Percentiles rank a stretch among this genome's conserved stretches.
Evolutionary conservation across 2,888 invertebrate genomes (phyloP).

Genomic region (Lochmaea capreae): DNA sequence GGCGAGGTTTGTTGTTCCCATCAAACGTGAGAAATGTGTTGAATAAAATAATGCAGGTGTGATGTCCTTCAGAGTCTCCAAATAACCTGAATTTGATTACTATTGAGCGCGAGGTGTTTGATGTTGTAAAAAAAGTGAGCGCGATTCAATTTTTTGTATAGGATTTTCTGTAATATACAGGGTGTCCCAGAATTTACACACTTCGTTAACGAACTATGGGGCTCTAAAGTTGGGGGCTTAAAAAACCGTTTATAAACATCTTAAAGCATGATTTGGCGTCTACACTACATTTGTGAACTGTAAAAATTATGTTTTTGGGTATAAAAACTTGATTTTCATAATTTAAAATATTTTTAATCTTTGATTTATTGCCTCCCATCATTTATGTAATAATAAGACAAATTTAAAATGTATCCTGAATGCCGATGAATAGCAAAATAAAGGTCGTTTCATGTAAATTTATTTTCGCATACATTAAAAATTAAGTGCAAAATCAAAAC

Average conservation of each 20-base stretch:
- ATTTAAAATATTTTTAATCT: not conserved
- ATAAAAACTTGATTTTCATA: no score
- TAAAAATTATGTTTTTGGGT: no score
- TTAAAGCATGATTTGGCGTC: no score
- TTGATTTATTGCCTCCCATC: not conserved
- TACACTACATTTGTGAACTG: no score
- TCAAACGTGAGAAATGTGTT: conserved; percentile 2
- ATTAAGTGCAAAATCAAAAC: not conserved
- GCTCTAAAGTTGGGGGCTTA: no score
- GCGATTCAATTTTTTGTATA: not conserved
- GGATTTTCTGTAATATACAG: not conserved
- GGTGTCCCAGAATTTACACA: no score
- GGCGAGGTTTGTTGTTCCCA: not conserved
- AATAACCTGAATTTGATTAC: conserved; percentile 5
- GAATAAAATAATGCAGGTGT: not conserved
- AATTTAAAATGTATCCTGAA: not conserved
- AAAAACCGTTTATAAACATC: no score
- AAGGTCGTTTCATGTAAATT: not conserved
- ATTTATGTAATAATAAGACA: not conserved
- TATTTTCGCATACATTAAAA: not conserved
- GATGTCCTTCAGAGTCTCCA: conserved; percentile 1
- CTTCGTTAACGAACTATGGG: no score
- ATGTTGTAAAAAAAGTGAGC: not conserved
- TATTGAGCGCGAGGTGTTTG: conserved; percentile 1
- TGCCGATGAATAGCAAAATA: not conserved